phyloP scores from a whole-genome alignment of 1,140 invertebrate species.

The Papilio polyxenes region DNA sequence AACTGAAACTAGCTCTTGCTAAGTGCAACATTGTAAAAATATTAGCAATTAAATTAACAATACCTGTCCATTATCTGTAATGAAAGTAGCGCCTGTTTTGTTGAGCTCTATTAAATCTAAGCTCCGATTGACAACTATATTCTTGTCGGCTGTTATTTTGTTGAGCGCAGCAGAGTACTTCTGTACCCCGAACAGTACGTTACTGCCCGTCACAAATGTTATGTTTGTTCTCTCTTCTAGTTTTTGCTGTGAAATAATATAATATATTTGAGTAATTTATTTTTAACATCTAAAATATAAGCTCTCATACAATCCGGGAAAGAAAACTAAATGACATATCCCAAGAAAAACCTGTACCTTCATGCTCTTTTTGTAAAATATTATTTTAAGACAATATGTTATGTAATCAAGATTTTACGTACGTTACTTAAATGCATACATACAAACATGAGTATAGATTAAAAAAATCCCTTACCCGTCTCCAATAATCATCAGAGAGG shows the following conservation, averaged over 20 bases:
- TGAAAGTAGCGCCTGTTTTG: slow-evolving; percentile 89
- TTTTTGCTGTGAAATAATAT: slow-evolving; percentile 82
- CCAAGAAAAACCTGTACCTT: too few species aligned
- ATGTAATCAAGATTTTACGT: too few species aligned
- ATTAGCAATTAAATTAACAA: neutral
- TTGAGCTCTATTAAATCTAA: slow-evolving; percentile 91
- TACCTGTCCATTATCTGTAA: slow-evolving; percentile 82
- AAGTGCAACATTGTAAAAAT: too few species aligned
- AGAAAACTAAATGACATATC: too few species aligned
- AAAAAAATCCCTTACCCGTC: slow-evolving; percentile 82
- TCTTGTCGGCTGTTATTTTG: slow-evolving; percentile 86
- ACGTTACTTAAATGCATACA: neutral
- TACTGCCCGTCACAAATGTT: slow-evolving; percentile 91
- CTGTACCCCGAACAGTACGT: slow-evolving; percentile 93
- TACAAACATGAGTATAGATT: too few species aligned
- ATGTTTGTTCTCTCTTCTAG: slow-evolving; percentile 87
- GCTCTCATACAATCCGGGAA: too few species aligned
- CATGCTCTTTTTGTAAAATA: too few species aligned
- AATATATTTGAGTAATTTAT: too few species aligned
- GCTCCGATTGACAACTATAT: slow-evolving; percentile 88
- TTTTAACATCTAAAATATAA: too few species aligned
- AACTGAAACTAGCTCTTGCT: too few species aligned
- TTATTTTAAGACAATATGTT: neutral
- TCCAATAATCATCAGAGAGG: slow-evolving; percentile 92
- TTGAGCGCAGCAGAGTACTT: slow-evolving; percentile 93